Base-by-base conservation (phyloP, 2,888 invertebrate genomes). In the Meloe dianella region DNA sequence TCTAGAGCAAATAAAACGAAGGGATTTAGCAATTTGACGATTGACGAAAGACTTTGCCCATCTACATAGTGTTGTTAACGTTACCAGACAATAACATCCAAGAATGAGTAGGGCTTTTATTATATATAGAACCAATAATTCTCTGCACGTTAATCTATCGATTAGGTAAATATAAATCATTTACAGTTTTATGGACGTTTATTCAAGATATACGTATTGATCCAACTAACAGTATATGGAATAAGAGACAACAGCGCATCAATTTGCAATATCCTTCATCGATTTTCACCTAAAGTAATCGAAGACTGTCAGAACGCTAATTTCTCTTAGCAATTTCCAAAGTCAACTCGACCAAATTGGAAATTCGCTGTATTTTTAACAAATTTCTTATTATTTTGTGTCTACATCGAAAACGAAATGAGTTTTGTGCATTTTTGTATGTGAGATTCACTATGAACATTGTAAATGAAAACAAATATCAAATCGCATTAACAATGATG, bases 381-480 rank as follows among this genome's bases (percentile, higher is more conserved):
- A n/a, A n/a, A n/a, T n/a, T n/a, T n/a, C n/a, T n/a, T n/a, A n/a
- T n/a, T n/a, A n/a, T n/a, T n/a, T n/a, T n/a, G n/a, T n/a, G n/a
- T n/a, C n/a, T n/a, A n/a, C n/a, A n/a, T n/a, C n/a, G n/a, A n/a
- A n/a, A n/a, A n/a, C n/a, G n/a, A n/a, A n/a, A n/a, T n/a, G n/a
- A n/a, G n/a, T n/a, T n/a, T n/a, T n/a, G 14, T 35, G 12, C 12
- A 35, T 32, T 32, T 38, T 38, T n/a, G 5, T 4, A 12, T 41
- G 17, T 41, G 41, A 41, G 17, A 3, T 17, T 41, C 41, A 41
- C 8, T 32, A 32, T 32, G 10, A 10, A 41, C 41, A 17, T 41
- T 41, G 41, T 24, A 57, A 64, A 64, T 64, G 47, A 64, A 64
- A 64, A 57, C 60, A 64, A 64, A 64, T 64, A 64, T 56, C 41